phyloP scores from a whole-genome alignment of 2,888 invertebrate species.

The Drosophila putrida region DNA sequence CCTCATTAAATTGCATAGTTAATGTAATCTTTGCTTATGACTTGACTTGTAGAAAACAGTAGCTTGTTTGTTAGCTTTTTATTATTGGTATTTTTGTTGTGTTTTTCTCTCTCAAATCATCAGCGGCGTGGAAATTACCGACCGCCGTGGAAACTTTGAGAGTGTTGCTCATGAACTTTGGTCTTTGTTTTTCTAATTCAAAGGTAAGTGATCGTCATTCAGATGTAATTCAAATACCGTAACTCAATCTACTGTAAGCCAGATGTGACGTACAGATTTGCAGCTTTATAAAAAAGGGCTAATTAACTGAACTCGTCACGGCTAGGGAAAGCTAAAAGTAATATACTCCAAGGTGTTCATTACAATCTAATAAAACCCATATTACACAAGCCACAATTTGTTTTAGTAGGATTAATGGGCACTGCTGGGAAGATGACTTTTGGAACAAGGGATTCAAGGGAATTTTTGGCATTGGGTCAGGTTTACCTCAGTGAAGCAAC shows the following conservation, averaged over 20 bases:
- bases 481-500: constrained; percentile 83
- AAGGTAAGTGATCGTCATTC: constrained; percentile 46
- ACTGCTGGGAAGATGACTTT: neutral
- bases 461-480: constrained; percentile 4
- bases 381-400: neutral
- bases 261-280: constrained; percentile 24
- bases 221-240: constrained; percentile 39
- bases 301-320: constrained; percentile 54
- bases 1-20: constrained; percentile 46
- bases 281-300: constrained; percentile 8
- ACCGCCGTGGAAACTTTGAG: constrained; percentile 33
- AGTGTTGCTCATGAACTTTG: constrained; percentile 19
- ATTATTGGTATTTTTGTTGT: constrained; percentile 1
- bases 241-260: constrained; percentile 20
- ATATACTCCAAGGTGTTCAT: constrained; percentile 13
- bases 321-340: constrained; percentile 9
- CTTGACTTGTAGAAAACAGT: constrained; percentile 15
- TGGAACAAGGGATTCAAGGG: constrained; percentile 1
- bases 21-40: constrained; percentile 35
- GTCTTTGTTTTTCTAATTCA: constrained; percentile 30
- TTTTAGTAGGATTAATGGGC: neutral
- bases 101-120: constrained; percentile 20
- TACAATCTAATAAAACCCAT: neutral
- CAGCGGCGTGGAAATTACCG: constrained; percentile 51
- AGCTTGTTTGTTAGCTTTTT: constrained; percentile 9